Conservation (phyloP, 2,113 vertebrate genomes). For the cattle (Bos taurus) region ARS-UCD2.0 NC_037338.1:85154501-85155000, state of each 20-base stretch:
- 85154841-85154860: slow-evolving; percentile 17
- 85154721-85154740: neutral
- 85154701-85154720: neutral
- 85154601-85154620: neutral
- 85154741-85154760: neutral
- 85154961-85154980: slow-evolving; percentile 29
- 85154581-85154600: neutral
- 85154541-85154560: neutral
- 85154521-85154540: slow-evolving; percentile 54
- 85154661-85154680: neutral
- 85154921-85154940: slow-evolving; percentile 55
- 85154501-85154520: neutral
- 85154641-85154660: neutral
- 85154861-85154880: slow-evolving; percentile 62
- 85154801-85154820: neutral
- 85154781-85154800: neutral
- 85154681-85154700: neutral
- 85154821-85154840: neutral
- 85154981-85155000: slow-evolving; percentile 63
- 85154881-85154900: slow-evolving; percentile 12
- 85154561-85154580: neutral
- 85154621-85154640: neutral
- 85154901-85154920: slow-evolving; percentile 35
- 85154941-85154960: slow-evolving; percentile 16
- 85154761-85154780: neutral